These are phyloP conservation scores for Calycopis cecrops DNA, from an alignment of 1,140 invertebrate genomes.

Conservation along the genomic window DNA sequence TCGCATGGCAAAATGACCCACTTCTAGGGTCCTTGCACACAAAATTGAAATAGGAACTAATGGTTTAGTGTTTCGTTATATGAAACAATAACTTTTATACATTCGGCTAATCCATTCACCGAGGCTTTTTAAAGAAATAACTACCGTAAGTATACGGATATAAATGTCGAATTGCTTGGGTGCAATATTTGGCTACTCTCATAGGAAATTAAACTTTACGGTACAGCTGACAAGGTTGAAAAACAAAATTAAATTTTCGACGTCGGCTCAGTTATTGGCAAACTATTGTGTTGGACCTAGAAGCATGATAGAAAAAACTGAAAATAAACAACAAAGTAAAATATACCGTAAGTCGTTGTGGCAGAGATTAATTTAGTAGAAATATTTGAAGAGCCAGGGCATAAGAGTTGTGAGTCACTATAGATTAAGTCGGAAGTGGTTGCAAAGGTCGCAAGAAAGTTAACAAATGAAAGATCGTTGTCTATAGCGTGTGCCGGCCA, in stretches of 20 bases:
- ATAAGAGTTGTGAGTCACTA: slow-evolving; percentile 6
- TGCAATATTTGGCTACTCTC: not conserved
- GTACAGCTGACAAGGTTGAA: not conserved
- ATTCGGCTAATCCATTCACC: slow-evolving; percentile 10
- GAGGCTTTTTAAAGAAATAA: not conserved
- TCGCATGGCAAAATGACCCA: slow-evolving; percentile 10
- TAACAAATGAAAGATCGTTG: not conserved
- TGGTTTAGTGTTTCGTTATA: not conserved
- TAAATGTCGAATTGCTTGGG: not conserved
- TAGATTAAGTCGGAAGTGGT: slow-evolving; percentile 6
- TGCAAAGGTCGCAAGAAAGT: slow-evolving; percentile 10
- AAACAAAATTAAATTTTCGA: no score
- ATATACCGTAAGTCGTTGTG: not conserved
- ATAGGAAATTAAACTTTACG: not conserved
- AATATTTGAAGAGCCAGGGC: not conserved
- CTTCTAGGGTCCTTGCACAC: slow-evolving; percentile 8
- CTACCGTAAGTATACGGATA: not conserved
- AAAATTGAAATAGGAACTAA: slow-evolving; percentile 15
- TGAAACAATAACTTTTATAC: slow-evolving; percentile 10
- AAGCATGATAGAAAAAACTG: not conserved
- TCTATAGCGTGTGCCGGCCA: not conserved
- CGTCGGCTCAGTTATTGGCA: slow-evolving; percentile 6
- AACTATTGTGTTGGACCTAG: slow-evolving; percentile 1
- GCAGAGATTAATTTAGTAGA: not conserved
- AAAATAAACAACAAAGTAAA: not conserved